Conservation (phyloP, 2,888 invertebrate genomes). For the Tillus elongatus region DNA sequence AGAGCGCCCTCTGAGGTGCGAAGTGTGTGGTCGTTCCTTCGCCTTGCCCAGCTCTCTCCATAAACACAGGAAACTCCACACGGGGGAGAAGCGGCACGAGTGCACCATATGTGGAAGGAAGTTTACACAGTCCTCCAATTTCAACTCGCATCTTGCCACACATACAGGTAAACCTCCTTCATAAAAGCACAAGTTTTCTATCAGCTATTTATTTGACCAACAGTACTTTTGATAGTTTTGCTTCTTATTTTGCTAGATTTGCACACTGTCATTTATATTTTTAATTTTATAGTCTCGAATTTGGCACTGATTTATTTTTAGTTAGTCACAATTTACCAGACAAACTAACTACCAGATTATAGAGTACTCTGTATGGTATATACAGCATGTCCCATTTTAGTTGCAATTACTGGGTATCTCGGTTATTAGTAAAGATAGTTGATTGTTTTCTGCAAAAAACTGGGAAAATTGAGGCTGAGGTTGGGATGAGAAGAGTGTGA, state of each 20-base stretch:
- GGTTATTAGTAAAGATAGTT: too few relatives aligned
- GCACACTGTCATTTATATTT: background rate
- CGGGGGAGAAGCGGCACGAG: conserved; percentile 30
- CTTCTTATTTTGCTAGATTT: too few relatives aligned
- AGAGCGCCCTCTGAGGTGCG: conserved; percentile 37
- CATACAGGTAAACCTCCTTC: conserved; percentile 32
- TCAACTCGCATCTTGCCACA: conserved; percentile 33
- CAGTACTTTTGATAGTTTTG: too few relatives aligned
- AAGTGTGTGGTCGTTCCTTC: conserved; percentile 36
- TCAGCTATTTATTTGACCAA: background rate
- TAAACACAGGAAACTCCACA: conserved; percentile 36
- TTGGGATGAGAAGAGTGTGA: too few relatives aligned
- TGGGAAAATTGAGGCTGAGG: too few relatives aligned
- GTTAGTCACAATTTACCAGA: too few relatives aligned
- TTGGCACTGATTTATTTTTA: too few relatives aligned
- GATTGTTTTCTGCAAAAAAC: too few relatives aligned
- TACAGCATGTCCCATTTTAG: too few relatives aligned
- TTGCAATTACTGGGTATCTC: too few relatives aligned
- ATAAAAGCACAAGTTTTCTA: background rate
- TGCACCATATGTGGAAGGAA: conserved; percentile 36
- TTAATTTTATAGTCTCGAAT: background rate
- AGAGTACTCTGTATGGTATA: too few relatives aligned
- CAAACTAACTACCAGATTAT: too few relatives aligned
- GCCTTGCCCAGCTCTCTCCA: conserved; percentile 37
- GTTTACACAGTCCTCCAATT: conserved; percentile 36